A percentile compares a stretch with the other conserved stretches of the same genome.
phyloP scores from a whole-genome alignment of 2,888 invertebrate genomes.

The Cephalotes varians region DNA sequence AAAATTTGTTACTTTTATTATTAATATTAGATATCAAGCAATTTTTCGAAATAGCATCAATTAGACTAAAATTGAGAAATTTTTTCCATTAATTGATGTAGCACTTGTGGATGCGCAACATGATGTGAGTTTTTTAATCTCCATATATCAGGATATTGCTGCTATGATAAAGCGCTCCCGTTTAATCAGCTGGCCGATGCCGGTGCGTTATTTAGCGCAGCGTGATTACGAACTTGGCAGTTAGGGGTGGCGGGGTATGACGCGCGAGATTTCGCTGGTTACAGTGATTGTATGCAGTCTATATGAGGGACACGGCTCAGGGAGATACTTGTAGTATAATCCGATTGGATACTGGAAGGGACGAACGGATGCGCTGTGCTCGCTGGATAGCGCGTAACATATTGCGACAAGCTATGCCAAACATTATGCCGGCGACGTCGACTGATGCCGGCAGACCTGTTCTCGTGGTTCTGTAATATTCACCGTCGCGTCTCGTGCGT shows the following conservation, averaged over 20 bases:
- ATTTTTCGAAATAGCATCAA: not conserved
- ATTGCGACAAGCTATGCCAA: constrained; percentile 85
- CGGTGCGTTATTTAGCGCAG: constrained; percentile 67
- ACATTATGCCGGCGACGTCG: constrained; percentile 83
- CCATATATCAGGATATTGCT: constrained; percentile 8
- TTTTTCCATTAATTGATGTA: not conserved
- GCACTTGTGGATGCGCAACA: not conserved
- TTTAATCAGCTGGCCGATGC: constrained; percentile 49
- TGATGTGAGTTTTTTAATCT: constrained; percentile 33
- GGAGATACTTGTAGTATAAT: constrained; percentile 68
- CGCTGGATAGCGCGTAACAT: constrained; percentile 79
- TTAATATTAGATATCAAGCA: not conserved
- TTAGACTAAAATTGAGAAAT: not conserved
- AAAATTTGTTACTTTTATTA: not conserved
- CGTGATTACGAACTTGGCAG: constrained; percentile 68
- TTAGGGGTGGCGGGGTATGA: constrained; percentile 48
- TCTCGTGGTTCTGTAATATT: constrained; percentile 55
- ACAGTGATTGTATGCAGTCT: constrained; percentile 68
- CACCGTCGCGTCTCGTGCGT: constrained; percentile 32
- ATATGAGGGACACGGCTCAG: constrained; percentile 52
- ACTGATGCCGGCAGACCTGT: constrained; percentile 80
- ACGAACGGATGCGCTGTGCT: constrained; percentile 31
- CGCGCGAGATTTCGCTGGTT: constrained; percentile 64
- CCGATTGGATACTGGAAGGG: constrained; percentile 68
- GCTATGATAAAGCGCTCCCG: constrained; percentile 39